Evolutionary conservation across 1,140 invertebrate genomes (phyloP).

Genomic region (Bombus haemorrhoidalis): DNA sequence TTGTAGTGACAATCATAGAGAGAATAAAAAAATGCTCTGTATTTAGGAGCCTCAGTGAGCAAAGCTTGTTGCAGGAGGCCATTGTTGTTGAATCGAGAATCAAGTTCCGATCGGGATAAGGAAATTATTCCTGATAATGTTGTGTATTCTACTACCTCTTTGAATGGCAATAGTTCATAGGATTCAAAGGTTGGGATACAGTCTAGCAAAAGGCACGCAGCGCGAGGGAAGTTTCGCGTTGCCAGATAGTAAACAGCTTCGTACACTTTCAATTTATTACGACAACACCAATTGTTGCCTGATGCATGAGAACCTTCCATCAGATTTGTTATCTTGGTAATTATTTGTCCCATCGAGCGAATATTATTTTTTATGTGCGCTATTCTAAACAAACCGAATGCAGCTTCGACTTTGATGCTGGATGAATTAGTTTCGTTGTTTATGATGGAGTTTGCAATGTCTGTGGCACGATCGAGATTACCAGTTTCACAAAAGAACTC

Average conservation of each 20-base stretch:
- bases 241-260: conserved; percentile 89
- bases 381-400: conserved; percentile 92
- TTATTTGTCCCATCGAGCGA: conserved; percentile 87
- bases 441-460: conserved; percentile 87
- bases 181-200: conserved; percentile 92
- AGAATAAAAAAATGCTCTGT: conserved; percentile 86
- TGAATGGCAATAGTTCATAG: conserved; percentile 89
- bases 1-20: conserved; percentile 90
- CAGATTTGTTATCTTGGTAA: conserved; percentile 86
- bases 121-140: conserved; percentile 70
- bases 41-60: conserved; percentile 79
- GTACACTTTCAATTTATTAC: conserved; percentile 89
- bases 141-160: conserved; percentile 60
- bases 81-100: conserved; percentile 75
- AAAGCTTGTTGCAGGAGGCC: conserved; percentile 79
- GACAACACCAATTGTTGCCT: conserved; percentile 91
- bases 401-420: conserved; percentile 90
- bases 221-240: conserved; percentile 88
- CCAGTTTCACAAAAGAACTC: conserved; percentile 89
- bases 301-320: conserved; percentile 74
- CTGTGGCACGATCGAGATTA: conserved; percentile 84
- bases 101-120: conserved; percentile 70
- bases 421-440: conserved; percentile 92
- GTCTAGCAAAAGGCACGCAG: conserved; percentile 88
- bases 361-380: conserved; percentile 90